A percentile compares a stretch with the other conserved stretches of the same genome.
Evolutionary conservation across 2,888 invertebrate genomes (phyloP).

Genomic region (Drosophila limbata): DNA sequence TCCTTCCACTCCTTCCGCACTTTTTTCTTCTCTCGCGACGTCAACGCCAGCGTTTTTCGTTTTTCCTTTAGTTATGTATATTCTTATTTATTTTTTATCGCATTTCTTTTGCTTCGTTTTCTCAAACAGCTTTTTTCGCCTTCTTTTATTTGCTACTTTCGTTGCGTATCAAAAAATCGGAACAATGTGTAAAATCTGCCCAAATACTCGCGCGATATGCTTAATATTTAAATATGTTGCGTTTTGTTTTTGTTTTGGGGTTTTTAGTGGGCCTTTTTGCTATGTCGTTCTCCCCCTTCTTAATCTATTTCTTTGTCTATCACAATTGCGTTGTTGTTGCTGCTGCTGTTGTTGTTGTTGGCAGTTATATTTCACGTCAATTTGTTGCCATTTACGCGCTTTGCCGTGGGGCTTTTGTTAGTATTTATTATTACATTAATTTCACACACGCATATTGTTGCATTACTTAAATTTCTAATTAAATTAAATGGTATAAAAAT

Average conservation of each 20-base stretch:
- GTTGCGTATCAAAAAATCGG: constrained; percentile 59
- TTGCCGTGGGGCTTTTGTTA: constrained; percentile 34
- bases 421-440: constrained; percentile 51
- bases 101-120: constrained; percentile 51
- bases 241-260: constrained; percentile 50
- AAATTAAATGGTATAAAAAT: constrained; percentile 74
- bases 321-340: constrained; percentile 82
- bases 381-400: constrained; percentile 61
- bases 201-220: constrained; percentile 55
- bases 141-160: constrained; percentile 49
- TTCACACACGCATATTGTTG: constrained; percentile 66
- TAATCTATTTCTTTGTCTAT: constrained; percentile 81
- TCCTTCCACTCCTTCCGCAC: constrained; percentile 34
- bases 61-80: constrained; percentile 35
- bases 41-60: constrained; percentile 42
- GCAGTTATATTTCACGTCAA: constrained; percentile 66
- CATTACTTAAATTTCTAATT: constrained; percentile 72
- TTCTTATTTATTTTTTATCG: constrained; percentile 70
- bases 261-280: constrained; percentile 47
- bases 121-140: constrained; percentile 28
- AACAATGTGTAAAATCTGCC: constrained; percentile 50
- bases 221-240: constrained; percentile 57
- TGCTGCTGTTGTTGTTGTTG: constrained; percentile 65
- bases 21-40: constrained; percentile 30
- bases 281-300: constrained; percentile 54